Percentiles rank a stretch among this genome's conserved stretches.
Conservation (phyloP, 2,113 vertebrate species). For the Chionis minor region DNA sequence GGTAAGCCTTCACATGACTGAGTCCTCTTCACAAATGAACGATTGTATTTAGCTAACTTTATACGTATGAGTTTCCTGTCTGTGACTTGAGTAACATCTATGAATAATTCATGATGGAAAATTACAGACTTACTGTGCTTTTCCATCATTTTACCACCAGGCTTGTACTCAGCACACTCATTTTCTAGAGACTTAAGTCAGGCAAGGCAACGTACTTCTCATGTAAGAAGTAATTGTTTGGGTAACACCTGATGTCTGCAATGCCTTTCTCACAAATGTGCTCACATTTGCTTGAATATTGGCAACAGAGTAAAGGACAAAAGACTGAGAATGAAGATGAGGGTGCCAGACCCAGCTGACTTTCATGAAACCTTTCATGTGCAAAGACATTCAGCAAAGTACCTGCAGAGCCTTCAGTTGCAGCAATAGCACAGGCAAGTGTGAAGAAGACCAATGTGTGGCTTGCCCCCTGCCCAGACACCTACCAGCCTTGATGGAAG, state of each 20-base stretch:
- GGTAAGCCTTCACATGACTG: neutral
- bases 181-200: neutral
- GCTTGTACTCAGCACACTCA: neutral
- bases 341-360: neutral
- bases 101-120: constrained; percentile 37
- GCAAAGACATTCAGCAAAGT: neutral
- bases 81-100: neutral
- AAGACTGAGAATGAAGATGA: neutral
- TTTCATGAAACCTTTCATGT: neutral
- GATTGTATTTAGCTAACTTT: neutral
- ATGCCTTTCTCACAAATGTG: neutral
- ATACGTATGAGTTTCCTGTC: neutral
- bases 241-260: neutral
- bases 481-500: neutral
- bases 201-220: neutral
- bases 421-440: neutral
- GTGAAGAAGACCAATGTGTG: neutral
- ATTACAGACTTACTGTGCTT: neutral
- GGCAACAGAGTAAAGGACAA: neutral
- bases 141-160: neutral
- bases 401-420: neutral
- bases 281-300: neutral
- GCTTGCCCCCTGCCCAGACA: neutral
- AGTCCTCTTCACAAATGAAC: neutral
- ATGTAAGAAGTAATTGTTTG: neutral